phyloP scores from a whole-genome alignment of 2,888 invertebrate species.

The Acanthosepion pharaonis region DNA sequence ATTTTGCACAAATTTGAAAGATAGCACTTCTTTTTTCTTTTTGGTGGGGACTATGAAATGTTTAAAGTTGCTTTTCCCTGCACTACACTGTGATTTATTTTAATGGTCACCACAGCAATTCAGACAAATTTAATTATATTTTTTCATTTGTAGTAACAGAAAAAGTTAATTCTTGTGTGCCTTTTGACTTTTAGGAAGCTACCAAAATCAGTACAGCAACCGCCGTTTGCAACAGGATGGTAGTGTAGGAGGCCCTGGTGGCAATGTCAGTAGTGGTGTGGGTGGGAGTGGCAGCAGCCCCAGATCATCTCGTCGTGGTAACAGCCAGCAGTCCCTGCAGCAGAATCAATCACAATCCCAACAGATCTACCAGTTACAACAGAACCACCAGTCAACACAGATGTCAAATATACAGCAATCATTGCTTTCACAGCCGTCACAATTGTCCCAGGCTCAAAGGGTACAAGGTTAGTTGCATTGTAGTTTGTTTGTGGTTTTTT shows the following conservation, averaged over 20 bases:
- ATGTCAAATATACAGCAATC: conserved; percentile 48
- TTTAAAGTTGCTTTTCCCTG: too few species aligned
- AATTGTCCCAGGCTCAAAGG: conserved; percentile 49
- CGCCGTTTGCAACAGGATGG: conserved; percentile 53
- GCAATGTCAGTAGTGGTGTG: conserved; percentile 58
- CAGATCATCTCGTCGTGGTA: conserved; percentile 51
- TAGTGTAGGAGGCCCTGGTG: conserved; percentile 55
- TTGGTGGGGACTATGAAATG: too few species aligned
- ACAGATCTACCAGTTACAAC: conserved; percentile 47
- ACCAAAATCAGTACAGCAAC: conserved; percentile 51
- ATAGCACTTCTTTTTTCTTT: too few species aligned
- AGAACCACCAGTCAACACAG: conserved; percentile 47
- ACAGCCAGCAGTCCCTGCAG: conserved; percentile 58
- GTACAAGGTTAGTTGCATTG: conserved; percentile 50
- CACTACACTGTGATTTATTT: not conserved
- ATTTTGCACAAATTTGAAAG: too few species aligned
- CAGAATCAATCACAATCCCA: conserved; percentile 58
- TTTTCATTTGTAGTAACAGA: not conserved
- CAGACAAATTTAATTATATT: not conserved
- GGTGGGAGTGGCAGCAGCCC: conserved; percentile 54
- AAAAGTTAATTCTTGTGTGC: not conserved
- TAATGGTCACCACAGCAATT: not conserved
- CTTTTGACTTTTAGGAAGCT: conserved; percentile 45
- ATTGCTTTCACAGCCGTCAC: conserved; percentile 47
- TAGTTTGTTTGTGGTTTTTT: too few species aligned